Percentiles rank a stretch among this genome's conserved stretches.
phyloP scores from a whole-genome alignment of 1,140 invertebrate genomes.

The Colletes gigas region DNA sequence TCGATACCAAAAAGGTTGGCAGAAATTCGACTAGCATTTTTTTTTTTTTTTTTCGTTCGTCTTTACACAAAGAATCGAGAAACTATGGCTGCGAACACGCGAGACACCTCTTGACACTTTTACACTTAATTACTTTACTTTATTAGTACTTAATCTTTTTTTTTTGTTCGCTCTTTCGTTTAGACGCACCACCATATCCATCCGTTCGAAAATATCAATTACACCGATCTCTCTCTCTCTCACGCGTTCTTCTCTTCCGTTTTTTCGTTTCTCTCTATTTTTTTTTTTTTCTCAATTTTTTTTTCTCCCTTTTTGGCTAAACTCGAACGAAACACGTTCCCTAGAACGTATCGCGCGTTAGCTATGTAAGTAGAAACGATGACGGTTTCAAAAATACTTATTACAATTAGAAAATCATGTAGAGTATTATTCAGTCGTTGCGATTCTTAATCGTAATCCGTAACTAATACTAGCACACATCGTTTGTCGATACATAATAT shows the following conservation, averaged over 20 bases:
- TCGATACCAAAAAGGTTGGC: conserved; percentile 51
- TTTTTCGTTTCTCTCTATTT: not conserved
- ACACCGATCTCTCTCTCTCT: conserved; percentile 44
- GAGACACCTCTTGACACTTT: conserved; percentile 18
- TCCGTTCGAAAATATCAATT: conserved; percentile 50
- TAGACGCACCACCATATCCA: not conserved
- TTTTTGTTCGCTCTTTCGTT: not conserved
- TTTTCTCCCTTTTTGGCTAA: conserved; percentile 26
- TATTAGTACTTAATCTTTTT: not conserved
- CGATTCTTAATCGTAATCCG: conserved; percentile 47
- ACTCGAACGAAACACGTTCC: conserved; percentile 26
- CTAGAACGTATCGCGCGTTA: conserved; percentile 28
- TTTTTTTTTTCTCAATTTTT: not conserved
- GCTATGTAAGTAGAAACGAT: conserved; percentile 47
- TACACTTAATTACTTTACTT: not conserved
- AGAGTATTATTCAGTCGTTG: conserved; percentile 57
- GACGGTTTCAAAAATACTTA: conserved; percentile 54
- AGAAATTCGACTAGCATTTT: conserved; percentile 36
- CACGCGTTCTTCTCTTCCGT: not conserved
- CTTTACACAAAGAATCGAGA: conserved; percentile 41
- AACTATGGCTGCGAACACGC: conserved; percentile 43
- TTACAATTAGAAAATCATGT: conserved; percentile 57
- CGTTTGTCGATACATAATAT: conserved; percentile 39
- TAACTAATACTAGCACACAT: conserved; percentile 52
- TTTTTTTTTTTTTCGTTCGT: not conserved